A percentile compares a stretch with the other conserved stretches of the same genome.
These are phyloP conservation scores for Spea hammondii DNA, from an alignment of 2,797 vertebrate species.

Conservation along the genomic window DNA sequence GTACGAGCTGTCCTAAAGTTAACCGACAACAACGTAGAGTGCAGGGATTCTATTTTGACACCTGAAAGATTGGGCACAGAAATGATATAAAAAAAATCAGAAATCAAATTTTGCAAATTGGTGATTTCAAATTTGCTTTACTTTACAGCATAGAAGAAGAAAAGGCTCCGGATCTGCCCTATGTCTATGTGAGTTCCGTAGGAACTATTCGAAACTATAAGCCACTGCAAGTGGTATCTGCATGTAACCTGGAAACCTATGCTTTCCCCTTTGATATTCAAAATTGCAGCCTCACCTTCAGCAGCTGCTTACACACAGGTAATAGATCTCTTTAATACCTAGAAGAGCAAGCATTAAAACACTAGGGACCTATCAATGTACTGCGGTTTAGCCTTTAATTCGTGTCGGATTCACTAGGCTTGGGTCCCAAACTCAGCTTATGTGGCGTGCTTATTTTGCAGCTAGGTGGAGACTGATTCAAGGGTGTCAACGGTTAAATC, in stretches of 20 bases:
- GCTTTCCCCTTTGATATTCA: slow-evolving; percentile 97
- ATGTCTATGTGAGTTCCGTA: slow-evolving; percentile 80
- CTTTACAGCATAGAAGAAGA: slow-evolving; percentile 86
- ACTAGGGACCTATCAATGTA: too few species aligned
- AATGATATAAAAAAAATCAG: neutral
- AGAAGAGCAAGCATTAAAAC: too few species aligned
- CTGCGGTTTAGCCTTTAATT: too few species aligned
- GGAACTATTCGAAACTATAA: slow-evolving; percentile 92
- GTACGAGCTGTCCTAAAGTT: too few species aligned
- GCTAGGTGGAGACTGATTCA: too few species aligned
- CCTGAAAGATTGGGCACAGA: too few species aligned
- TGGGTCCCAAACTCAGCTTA: too few species aligned
- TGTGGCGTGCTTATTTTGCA: too few species aligned
- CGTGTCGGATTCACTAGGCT: too few species aligned
- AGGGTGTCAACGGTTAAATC: too few species aligned
- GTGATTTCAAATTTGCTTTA: neutral
- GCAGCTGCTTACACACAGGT: slow-evolving; percentile 96
- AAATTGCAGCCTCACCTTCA: slow-evolving; percentile 96
- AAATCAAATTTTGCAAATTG: neutral
- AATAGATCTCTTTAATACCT: slow-evolving; percentile 17
- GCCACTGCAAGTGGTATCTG: slow-evolving; percentile 92
- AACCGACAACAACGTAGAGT: too few species aligned
- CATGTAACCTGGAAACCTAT: slow-evolving; percentile 95
- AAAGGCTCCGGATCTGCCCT: slow-evolving; percentile 89
- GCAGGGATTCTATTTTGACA: too few species aligned